phyloP scores from a whole-genome alignment of 2,888 invertebrate species.

The Diploptera punctata region DNA sequence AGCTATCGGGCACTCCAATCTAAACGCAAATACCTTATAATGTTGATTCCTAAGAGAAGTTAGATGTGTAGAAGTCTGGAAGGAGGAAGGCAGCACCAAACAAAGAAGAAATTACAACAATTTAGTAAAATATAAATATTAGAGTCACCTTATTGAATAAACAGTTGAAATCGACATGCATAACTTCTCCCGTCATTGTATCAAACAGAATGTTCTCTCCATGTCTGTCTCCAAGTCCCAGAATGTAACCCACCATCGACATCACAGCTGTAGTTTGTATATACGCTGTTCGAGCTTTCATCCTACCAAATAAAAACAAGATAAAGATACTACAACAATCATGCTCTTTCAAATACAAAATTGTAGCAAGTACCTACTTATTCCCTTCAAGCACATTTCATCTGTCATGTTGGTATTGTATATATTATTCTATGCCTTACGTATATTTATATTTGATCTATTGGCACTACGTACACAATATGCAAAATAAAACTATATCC shows the following conservation, averaged over 20 bases:
- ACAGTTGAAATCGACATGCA: constrained; percentile 99
- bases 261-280: constrained; percentile 95
- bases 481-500: too few species aligned
- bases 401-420: too few species aligned
- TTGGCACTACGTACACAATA: too few species aligned
- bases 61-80: neutral
- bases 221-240: constrained; percentile 95
- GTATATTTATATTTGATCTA: too few species aligned
- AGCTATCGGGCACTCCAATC: too few species aligned
- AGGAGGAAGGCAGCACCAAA: neutral
- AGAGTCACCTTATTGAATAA: constrained; percentile 86
- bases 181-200: constrained; percentile 88
- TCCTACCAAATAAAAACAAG: constrained; percentile 62
- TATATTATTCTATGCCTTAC: too few species aligned
- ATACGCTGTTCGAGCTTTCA: constrained; percentile 88
- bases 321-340: too few species aligned
- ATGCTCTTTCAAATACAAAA: too few species aligned
- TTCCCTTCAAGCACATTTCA: too few species aligned
- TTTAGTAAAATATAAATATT: neutral
- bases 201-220: constrained; percentile 96
- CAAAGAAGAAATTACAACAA: neutral
- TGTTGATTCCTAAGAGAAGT: neutral
- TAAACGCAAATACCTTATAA: neutral
- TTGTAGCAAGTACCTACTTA: too few species aligned
- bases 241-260: constrained; percentile 94